phyloP scores from a whole-genome alignment of 1,140 invertebrate genomes.

The Odontomachus brunneus region DNA sequence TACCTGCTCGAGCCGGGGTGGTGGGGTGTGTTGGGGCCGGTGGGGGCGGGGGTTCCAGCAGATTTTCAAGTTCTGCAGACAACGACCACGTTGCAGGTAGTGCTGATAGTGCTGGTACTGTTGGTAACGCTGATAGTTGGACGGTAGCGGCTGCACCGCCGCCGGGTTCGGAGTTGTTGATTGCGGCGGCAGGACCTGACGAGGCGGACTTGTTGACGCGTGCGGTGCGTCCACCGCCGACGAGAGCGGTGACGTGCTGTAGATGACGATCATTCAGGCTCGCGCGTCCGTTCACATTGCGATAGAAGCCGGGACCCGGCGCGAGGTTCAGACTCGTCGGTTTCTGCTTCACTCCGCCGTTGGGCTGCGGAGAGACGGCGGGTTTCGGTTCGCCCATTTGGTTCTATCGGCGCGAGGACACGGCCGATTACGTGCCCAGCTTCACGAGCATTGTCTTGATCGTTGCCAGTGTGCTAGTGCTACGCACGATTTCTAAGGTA shows the following conservation, averaged over 20 bases:
- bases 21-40: conserved; percentile 79
- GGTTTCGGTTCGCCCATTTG: conserved; percentile 84
- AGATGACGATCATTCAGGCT: conserved; percentile 83
- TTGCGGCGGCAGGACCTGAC: conserved; percentile 68
- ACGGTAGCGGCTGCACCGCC: conserved; percentile 69
- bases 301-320: conserved; percentile 81
- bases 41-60: conserved; percentile 80
- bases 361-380: conserved; percentile 81
- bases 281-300: conserved; percentile 82
- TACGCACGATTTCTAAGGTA: background rate
- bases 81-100: conserved; percentile 77
- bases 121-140: conserved; percentile 78
- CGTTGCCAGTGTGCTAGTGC: background rate
- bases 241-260: conserved; percentile 79
- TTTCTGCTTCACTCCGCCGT: conserved; percentile 84
- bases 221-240: conserved; percentile 75
- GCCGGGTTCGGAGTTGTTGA: conserved; percentile 67
- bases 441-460: conserved; percentile 51
- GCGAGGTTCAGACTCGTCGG: conserved; percentile 83
- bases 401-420: conserved; percentile 64
- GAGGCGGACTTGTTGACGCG: conserved; percentile 76
- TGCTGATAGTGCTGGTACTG: conserved; percentile 77
- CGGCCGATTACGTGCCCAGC: conserved; percentile 68
- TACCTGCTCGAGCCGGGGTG: conserved; percentile 55
- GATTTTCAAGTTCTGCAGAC: conserved; percentile 80